These are phyloP conservation scores for Cyclophora punctaria DNA, from an alignment of 2,888 invertebrate genomes.

Conservation along the genomic window DNA sequence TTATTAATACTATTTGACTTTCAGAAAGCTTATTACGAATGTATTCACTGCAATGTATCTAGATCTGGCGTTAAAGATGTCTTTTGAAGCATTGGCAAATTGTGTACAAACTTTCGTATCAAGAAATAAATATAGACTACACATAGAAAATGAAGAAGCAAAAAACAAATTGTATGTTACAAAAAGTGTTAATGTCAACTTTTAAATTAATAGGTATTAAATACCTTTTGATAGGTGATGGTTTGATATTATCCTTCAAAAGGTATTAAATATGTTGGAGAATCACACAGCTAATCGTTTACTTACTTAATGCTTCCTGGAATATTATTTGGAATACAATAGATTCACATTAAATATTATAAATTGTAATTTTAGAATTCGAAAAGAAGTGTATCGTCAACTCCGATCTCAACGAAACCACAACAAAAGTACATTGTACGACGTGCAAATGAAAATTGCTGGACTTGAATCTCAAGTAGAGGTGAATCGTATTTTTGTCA, in stretches of 20 bases:
- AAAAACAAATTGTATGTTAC: constrained; percentile 32
- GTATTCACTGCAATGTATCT: constrained; percentile 30
- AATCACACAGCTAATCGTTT: too few relatives aligned
- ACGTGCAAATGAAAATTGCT: constrained; percentile 38
- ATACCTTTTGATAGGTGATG: not conserved
- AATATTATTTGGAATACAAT: too few relatives aligned
- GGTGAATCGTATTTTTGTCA: constrained; percentile 24
- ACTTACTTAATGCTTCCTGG: too few relatives aligned
- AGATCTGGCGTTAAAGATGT: constrained; percentile 28
- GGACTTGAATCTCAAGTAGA: constrained; percentile 37
- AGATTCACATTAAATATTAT: too few relatives aligned
- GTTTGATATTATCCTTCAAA: too few relatives aligned
- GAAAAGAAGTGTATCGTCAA: constrained; percentile 37
- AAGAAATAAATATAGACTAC: constrained; percentile 12
- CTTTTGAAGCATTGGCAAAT: constrained; percentile 20
- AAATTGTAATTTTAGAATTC: constrained; percentile 21
- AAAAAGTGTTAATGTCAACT: too few relatives aligned
- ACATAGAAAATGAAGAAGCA: constrained; percentile 32
- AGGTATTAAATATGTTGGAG: too few relatives aligned
- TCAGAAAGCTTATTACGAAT: constrained; percentile 30
- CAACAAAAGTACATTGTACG: constrained; percentile 43
- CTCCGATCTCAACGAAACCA: constrained; percentile 48
- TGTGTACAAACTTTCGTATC: constrained; percentile 16
- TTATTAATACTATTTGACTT: not conserved
- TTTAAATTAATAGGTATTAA: too few relatives aligned